Conservation (phyloP, 2,113 vertebrate genomes). For the Lipophrys pholis region DNA sequence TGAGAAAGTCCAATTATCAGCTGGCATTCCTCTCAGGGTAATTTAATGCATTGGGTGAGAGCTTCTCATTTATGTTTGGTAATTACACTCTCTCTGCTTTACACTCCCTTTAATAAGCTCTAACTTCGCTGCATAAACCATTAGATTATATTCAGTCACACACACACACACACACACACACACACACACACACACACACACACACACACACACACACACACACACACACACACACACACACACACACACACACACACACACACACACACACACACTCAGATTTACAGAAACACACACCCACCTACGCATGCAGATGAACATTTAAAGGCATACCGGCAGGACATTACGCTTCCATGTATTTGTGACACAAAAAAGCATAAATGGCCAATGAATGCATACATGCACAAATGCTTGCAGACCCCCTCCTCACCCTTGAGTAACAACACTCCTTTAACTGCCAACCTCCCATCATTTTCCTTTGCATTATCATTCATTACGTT, state of each 20-base stretch:
- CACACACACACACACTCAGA: conserved; percentile 7
- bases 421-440: neutral
- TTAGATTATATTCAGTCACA: conserved; percentile 64
- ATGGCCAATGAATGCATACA: conserved; percentile 12
- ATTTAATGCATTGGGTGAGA: conserved; percentile 82
- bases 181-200: conserved; percentile 23
- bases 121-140: conserved; percentile 80
- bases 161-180: conserved; percentile 11
- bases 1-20: conserved; percentile 81
- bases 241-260: conserved; percentile 18
- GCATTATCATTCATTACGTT: conserved; percentile 73
- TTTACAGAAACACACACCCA: conserved; percentile 19
- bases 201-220: conserved; percentile 24
- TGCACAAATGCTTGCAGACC: neutral
- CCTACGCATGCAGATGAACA: conserved; percentile 54
- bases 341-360: conserved; percentile 32
- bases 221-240: conserved; percentile 16
- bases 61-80: conserved; percentile 83
- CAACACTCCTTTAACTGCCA: conserved; percentile 27
- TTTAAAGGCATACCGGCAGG: conserved; percentile 54
- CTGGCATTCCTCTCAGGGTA: conserved; percentile 78
- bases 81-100: conserved; percentile 82
- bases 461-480: conserved; percentile 28
- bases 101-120: conserved; percentile 82
- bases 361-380: conserved; percentile 19